phyloP scores from a whole-genome alignment of 2,797 vertebrate species.

The Danio albolineatus region DNA sequence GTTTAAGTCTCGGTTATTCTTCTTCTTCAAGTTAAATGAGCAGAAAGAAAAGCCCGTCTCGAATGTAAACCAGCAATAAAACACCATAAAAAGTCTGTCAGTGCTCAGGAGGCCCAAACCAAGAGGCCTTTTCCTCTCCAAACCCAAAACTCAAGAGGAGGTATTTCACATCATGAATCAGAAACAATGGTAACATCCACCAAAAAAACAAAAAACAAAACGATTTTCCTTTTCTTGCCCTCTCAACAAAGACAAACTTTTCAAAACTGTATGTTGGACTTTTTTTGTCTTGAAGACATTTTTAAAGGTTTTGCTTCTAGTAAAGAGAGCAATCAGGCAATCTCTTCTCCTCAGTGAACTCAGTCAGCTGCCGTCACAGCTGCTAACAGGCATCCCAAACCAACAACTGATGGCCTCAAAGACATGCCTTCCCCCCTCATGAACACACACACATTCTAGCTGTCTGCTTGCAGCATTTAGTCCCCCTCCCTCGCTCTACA shows the following conservation, averaged over 20 bases:
- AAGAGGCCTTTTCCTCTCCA: constrained; percentile 29
- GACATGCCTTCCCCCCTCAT: constrained; percentile 27
- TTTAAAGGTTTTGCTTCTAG: constrained; percentile 34
- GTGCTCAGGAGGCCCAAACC: constrained; percentile 41
- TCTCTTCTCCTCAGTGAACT: constrained; percentile 43
- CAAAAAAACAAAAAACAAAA: background rate
- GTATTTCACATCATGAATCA: constrained; percentile 20
- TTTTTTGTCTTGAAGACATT: background rate
- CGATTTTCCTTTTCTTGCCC: background rate
- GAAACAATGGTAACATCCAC: constrained; percentile 28
- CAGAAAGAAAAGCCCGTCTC: constrained; percentile 20
- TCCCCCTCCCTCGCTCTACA: constrained; percentile 11
- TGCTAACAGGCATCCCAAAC: constrained; percentile 58
- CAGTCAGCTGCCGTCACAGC: constrained; percentile 69
- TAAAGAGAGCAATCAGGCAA: constrained; percentile 28
- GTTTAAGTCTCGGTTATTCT: constrained; percentile 29
- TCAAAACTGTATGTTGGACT: background rate
- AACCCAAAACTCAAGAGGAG: constrained; percentile 10
- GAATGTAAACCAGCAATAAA: constrained; percentile 53
- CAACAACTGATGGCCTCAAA: constrained; percentile 64
- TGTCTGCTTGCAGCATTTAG: constrained; percentile 10
- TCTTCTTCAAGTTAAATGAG: constrained; percentile 38
- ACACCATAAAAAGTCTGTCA: constrained; percentile 52
- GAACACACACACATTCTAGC: constrained; percentile 24
- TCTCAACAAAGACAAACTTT: background rate